These are phyloP conservation scores for Sipha flava DNA, from an alignment of 1,140 invertebrate species.

Conservation along the genomic window DNA sequence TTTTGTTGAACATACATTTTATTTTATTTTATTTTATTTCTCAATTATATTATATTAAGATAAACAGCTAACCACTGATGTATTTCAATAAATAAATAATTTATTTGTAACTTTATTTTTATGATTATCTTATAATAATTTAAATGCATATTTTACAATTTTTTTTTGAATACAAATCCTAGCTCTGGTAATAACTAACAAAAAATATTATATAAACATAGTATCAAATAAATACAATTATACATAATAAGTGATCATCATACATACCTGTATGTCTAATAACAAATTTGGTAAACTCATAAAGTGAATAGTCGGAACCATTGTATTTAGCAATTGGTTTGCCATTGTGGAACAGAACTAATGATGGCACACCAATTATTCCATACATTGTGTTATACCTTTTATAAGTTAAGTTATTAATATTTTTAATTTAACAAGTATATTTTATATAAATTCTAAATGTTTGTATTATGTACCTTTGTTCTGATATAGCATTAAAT, in stretches of 20 bases:
- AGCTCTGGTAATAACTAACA: no score
- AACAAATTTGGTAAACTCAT: constrained; percentile 73
- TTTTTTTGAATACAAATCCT: no score
- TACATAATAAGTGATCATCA: neutral
- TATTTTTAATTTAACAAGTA: neutral
- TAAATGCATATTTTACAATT: neutral
- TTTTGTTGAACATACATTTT: no score
- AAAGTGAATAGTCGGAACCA: constrained; percentile 68
- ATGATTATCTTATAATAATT: no score
- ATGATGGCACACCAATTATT: constrained; percentile 83
- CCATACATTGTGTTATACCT: constrained; percentile 87
- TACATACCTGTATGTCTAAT: constrained; percentile 59
- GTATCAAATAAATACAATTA: neutral
- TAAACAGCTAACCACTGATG: no score
- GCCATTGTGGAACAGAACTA: constrained; percentile 88
- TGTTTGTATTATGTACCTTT: constrained; percentile 50
- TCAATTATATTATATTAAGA: no score
- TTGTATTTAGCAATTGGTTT: constrained; percentile 79
- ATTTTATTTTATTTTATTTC: no score
- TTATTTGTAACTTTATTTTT: no score
- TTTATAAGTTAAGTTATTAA: neutral
- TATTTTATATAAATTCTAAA: neutral
- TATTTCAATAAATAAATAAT: no score
- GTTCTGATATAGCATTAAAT: constrained; percentile 78
- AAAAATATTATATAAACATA: neutral